Evolutionary conservation across 2,113 vertebrate genomes (phyloP).

Genomic region (Albula glossodonta): DNA sequence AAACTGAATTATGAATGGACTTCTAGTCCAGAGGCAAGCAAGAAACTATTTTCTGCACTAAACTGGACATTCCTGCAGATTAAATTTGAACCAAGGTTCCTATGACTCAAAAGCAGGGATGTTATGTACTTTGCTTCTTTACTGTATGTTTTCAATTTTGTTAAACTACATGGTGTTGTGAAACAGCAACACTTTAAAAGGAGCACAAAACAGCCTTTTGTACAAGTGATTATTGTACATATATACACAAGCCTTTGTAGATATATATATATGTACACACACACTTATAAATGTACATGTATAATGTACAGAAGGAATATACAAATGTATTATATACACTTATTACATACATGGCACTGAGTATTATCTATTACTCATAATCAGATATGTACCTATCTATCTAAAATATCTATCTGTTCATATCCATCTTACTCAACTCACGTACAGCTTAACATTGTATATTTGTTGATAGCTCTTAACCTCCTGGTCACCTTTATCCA

Average conservation of each 20-base stretch:
- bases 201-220: constrained; percentile 24
- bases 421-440: background rate
- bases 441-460: background rate
- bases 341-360: constrained; percentile 8
- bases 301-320: constrained; percentile 20
- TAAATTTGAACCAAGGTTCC: constrained; percentile 15
- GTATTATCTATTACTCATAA: constrained; percentile 5
- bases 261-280: background rate
- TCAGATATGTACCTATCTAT: constrained; percentile 7
- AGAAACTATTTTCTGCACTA: constrained; percentile 7
- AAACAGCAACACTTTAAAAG: constrained; percentile 7
- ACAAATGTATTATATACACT: background rate
- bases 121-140: constrained; percentile 5
- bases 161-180: constrained; percentile 7
- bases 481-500: background rate
- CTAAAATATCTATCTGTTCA: background rate
- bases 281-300: constrained; percentile 3
- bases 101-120: background rate
- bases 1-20: background rate
- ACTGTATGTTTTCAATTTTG: background rate
- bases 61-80: background rate
- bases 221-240: constrained; percentile 23
- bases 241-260: constrained; percentile 16
- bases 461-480: constrained; percentile 20
- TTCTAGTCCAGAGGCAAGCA: background rate